phyloP scores from a whole-genome alignment of 2,797 vertebrate genomes.

The Silurus aristotelis region DNA sequence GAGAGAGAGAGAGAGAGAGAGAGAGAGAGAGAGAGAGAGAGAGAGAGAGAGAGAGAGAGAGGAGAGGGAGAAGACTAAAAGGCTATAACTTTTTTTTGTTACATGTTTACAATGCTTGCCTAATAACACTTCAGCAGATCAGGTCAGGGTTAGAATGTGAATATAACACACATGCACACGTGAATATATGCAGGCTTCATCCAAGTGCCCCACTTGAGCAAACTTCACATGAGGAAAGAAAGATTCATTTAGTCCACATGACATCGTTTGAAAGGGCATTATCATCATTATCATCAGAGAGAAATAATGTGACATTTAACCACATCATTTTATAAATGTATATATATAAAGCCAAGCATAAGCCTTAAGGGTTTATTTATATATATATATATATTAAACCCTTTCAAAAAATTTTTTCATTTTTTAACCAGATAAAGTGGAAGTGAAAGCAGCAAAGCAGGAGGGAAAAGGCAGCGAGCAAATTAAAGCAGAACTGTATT shows the following conservation, averaged over 20 bases:
- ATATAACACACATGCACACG: background rate
- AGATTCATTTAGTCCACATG: background rate
- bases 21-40: too few species aligned
- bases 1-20: background rate
- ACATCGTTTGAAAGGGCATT: background rate
- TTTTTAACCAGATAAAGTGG: background rate
- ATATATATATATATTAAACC: too few species aligned
- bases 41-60: background rate
- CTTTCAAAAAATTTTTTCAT: background rate
- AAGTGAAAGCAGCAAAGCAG: background rate
- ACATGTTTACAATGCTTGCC: slow-evolving; percentile 14
- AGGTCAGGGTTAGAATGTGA: slow-evolving; percentile 22
- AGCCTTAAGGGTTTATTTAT: too few species aligned
- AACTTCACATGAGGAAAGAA: background rate
- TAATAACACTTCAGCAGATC: slow-evolving; percentile 9
- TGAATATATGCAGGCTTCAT: slow-evolving; percentile 7
- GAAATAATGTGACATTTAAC: background rate
- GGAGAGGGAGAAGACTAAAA: background rate
- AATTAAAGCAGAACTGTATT: background rate
- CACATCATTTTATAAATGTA: background rate
- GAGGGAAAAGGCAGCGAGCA: background rate
- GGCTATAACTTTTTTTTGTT: background rate
- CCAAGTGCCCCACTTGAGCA: slow-evolving; percentile 6
- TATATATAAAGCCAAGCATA: too few species aligned
- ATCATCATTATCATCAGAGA: background rate